A percentile compares a stretch with the other conserved stretches of the same genome.
phyloP scores from a whole-genome alignment of 2,113 vertebrate genomes.

The Crotalus helleri region DNA sequence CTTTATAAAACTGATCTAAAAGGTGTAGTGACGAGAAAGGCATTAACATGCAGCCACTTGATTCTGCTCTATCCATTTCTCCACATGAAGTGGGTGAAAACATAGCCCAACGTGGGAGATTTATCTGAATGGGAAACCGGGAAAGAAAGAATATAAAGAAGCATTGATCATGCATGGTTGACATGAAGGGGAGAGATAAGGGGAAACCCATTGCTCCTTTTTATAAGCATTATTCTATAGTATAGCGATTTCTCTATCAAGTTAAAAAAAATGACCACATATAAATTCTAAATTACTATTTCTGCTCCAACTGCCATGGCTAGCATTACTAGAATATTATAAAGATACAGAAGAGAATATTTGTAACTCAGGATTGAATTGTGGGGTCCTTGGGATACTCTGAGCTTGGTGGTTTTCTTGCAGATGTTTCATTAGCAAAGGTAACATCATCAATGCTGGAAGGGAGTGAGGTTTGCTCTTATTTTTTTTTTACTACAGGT shows the following conservation, averaged over 20 bases:
- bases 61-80: background rate
- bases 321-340: background rate
- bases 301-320: background rate
- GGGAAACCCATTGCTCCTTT: background rate
- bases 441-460: background rate
- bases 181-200: background rate
- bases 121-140: background rate
- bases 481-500: background rate
- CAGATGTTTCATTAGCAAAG: background rate
- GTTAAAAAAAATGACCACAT: background rate
- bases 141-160: background rate
- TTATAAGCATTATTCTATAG: background rate
- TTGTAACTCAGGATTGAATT: background rate
- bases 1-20: background rate
- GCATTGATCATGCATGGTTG: background rate
- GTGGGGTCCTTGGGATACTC: background rate
- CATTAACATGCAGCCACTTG: background rate
- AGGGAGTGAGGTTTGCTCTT: background rate
- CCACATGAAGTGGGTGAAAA: background rate
- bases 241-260: background rate
- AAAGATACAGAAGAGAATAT: background rate
- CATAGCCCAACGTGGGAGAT: background rate
- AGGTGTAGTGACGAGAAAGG: background rate
- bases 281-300: background rate
- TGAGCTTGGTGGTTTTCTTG: background rate